phyloP scores from a whole-genome alignment of 2,888 invertebrate genomes.

The Leptopilina myrica region DNA sequence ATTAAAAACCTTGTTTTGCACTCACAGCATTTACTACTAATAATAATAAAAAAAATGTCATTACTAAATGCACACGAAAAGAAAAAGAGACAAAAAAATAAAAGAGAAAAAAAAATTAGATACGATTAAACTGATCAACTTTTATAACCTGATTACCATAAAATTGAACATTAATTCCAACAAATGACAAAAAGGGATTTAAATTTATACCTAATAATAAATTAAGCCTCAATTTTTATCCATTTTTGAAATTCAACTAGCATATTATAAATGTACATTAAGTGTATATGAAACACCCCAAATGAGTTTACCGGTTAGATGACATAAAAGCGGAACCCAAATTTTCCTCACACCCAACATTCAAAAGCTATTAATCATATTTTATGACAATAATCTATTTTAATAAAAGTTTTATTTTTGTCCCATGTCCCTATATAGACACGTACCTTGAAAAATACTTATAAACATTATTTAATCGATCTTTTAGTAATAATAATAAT shows the following conservation, averaged over 20 bases:
- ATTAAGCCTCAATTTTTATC: neutral
- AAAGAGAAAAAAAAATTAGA: no score
- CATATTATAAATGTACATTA: slow-evolving; percentile 5
- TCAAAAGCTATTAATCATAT: slow-evolving; percentile 20
- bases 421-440: neutral
- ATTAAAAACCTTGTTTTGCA: no score
- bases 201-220: neutral
- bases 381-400: slow-evolving; percentile 16
- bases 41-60: no score
- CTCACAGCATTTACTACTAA: no score
- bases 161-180: no score
- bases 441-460: neutral
- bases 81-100: no score
- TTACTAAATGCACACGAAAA: no score
- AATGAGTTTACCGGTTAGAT: slow-evolving; percentile 8
- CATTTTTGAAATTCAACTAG: neutral
- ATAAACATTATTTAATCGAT: neutral
- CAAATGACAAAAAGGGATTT: neutral
- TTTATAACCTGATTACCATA: no score
- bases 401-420: slow-evolving; percentile 30
- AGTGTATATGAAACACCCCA: slow-evolving; percentile 1
- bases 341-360: slow-evolving; percentile 2
- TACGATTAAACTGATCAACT: no score
- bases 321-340: slow-evolving; percentile 19
- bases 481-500: no score